Evolutionary conservation across 2,113 vertebrate genomes (phyloP), one percentile per base, ranked within the genome.

Genomic region (Mobula birostris): DNA sequence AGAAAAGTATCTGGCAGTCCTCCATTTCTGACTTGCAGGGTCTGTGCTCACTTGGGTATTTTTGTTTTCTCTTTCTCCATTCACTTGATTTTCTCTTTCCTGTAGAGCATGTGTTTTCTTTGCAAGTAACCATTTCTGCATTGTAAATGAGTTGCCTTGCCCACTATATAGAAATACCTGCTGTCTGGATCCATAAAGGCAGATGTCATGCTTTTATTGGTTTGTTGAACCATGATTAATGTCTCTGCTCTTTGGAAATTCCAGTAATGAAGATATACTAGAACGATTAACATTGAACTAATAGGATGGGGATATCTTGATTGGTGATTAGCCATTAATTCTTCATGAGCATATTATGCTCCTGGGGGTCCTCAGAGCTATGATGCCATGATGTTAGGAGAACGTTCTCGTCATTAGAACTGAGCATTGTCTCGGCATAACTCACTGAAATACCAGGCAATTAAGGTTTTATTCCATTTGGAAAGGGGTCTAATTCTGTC

Each of bases 261-360:
- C 58, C 58, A n/a, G 11, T 32, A 63, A 88, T 63, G 82, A 85
- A 77, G 76, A 27, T 12, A 0, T n/a, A 7, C 76, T n/a, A 77
- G n/a, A 77, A 77, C 27, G 76, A 77, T 87, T 87, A 88, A 7
- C 29, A 63, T 88, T 88, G 85, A 63, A n/a, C 27, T 17, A 63
- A 63, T 63, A 66, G 29, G 58, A 88, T 63, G 29, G 9, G 63
- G 85, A 12, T 29, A 88, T n/a, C 83, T 88, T n/a, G 56, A 87
- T 87, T 88, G 29, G 12, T n/a, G 27, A 88, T 88, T 88, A 88
- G 58, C 63, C 85, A 63, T 66, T 88, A 88, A 88, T 61, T 88
- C 58, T 88, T 63, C 82, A 85, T 24, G 1, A 63, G 58, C 7
- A 61, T 27, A 61, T 87, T 61, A 24, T 61, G 83, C 56, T 85